Evolutionary conservation across 2,888 invertebrate species (phyloP).

Genomic region (Melinaea menophilus): DNA sequence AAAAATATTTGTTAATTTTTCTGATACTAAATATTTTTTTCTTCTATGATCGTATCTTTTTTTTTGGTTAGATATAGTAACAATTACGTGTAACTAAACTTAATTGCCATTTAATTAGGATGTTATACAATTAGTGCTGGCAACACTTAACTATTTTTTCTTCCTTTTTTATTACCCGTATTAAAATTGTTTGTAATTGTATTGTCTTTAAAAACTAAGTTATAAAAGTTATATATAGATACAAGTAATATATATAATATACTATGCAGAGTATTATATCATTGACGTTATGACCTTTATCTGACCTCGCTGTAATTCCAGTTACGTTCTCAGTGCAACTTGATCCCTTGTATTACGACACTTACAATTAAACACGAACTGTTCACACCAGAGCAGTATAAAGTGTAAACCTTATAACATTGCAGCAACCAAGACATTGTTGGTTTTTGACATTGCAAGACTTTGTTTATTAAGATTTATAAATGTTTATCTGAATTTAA

Average conservation of each 20-base stretch:
- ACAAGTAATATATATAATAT: too few relatives aligned
- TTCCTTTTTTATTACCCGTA: background rate
- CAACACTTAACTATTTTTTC: background rate
- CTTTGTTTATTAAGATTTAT: too few relatives aligned
- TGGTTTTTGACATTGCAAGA: too few relatives aligned
- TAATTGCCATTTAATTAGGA: constrained; percentile 5
- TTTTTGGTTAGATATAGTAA: background rate
- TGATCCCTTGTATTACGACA: background rate
- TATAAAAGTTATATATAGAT: too few relatives aligned
- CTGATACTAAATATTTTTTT: too few relatives aligned
- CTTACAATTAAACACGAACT: too few relatives aligned
- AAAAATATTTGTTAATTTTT: too few relatives aligned
- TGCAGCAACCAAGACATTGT: too few relatives aligned
- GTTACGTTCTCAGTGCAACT: background rate
- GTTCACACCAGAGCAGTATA: too few relatives aligned
- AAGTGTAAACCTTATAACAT: too few relatives aligned
- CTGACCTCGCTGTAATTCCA: background rate
- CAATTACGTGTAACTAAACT: background rate
- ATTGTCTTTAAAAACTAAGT: background rate
- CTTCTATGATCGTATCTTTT: too few relatives aligned
- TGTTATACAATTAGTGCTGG: constrained; percentile 1
- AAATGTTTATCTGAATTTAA: too few relatives aligned
- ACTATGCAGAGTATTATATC: background rate
- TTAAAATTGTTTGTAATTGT: background rate
- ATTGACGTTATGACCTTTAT: background rate